These are phyloP conservation scores for Uria lomvia DNA, from an alignment of 2,113 vertebrate genomes.

Conservation along the genomic window DNA sequence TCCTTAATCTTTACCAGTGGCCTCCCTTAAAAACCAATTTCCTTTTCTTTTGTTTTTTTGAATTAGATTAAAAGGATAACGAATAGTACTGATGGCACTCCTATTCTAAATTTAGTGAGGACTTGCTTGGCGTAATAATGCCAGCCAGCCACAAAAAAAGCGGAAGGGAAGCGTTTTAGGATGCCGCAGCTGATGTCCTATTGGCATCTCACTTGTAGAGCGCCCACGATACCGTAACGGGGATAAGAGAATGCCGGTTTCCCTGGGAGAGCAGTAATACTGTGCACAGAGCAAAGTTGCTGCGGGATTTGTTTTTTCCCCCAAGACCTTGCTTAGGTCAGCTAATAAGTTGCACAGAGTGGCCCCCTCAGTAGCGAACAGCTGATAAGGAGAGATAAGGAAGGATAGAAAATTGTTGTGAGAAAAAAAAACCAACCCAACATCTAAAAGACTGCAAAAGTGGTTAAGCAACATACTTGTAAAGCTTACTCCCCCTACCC, in stretches of 20 bases:
- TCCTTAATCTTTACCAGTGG: neutral
- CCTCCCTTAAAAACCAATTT: constrained; percentile 11
- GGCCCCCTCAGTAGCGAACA: neutral
- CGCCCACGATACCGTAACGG: neutral
- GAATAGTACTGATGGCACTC: neutral
- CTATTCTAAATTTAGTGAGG: neutral
- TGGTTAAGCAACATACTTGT: neutral
- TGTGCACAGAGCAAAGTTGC: neutral
- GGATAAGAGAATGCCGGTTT: neutral
- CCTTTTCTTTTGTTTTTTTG: neutral
- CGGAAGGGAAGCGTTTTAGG: neutral
- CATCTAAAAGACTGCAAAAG: neutral
- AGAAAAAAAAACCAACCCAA: neutral
- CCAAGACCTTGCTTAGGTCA: neutral
- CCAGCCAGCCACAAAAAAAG: neutral
- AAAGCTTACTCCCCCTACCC: neutral
- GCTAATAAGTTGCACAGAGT: neutral
- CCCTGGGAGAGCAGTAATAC: neutral
- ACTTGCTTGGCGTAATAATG: neutral
- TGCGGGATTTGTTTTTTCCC: neutral
- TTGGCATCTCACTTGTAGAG: neutral
- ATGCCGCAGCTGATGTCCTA: neutral
- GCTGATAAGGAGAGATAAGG: constrained; percentile 10
- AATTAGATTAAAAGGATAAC: neutral
- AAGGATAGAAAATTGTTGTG: neutral